Base-by-base conservation (phyloP, 2,113 vertebrate species). In the Notiomystis cincta region DNA sequence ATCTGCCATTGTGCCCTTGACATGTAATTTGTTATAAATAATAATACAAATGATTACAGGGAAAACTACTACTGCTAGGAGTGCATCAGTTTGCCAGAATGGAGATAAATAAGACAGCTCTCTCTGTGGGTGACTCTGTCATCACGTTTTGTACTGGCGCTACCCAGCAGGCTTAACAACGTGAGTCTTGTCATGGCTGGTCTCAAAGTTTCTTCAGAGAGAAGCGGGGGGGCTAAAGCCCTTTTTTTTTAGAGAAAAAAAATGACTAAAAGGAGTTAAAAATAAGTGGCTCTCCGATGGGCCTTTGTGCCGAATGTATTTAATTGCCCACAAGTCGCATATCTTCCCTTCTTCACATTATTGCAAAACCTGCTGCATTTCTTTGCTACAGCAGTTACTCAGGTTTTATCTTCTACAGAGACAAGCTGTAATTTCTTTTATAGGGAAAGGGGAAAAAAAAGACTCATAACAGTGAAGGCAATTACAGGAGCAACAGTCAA, bases 11-110 rank as follows among this genome's bases (percentile, higher is more conserved):
- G 81, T 91, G 81, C 67, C 94, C 88, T 97, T 97, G 95, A 94
- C 86, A 77, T 23, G 47, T 64, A 96, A 97, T 97, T 96, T 97
- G 90, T 96, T 94, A 91, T 71, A 96, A 96, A 97, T 97, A 97
- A 97, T 95, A 96, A 93, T 96, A 96, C 91, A 97, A 96, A 97
- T 95, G 35, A 97, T 97, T 96, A 93, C 44, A 71, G 67, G 28
- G 58, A 93, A 88, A 77, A 37, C 88, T 75, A 78, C 77, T 90
- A 92, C 67, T 75, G 70, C 75, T 96, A 94, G 77, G 89, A 97
- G 73, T 87, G n/a, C 87, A 96, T 96, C 94, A 75, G 88, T 96
- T 96, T 96, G 75, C 83, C 42, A 77, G 51, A 79, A 90, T 51
- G 82, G 87, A 70, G 56, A 97, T 96, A 93, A 97, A 96, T 95